Conservation (phyloP, 2,113 vertebrate genomes). For the Dicerorhinus sumatrensis region DNA sequence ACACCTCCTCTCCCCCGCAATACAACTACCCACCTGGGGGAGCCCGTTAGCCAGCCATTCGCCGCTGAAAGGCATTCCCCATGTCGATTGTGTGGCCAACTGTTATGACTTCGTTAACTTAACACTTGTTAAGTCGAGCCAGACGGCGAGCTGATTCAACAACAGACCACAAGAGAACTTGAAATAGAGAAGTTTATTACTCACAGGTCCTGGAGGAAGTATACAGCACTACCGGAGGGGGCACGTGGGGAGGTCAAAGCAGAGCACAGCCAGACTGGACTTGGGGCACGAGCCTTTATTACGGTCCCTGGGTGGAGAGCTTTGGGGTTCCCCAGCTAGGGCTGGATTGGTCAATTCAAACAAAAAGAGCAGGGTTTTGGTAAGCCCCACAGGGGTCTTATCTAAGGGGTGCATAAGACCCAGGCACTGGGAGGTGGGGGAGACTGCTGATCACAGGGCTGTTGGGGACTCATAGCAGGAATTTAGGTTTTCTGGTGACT, state of each 20-base stretch:
- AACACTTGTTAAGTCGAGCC: background rate
- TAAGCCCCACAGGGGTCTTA: background rate
- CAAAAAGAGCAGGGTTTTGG: background rate
- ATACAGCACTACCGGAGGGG: background rate
- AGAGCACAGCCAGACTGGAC: background rate
- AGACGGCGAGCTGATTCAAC: background rate
- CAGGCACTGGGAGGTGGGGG: background rate
- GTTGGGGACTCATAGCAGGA: background rate
- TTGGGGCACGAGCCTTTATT: background rate
- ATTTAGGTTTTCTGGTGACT: background rate
- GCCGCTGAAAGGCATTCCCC: background rate
- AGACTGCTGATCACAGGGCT: no score
- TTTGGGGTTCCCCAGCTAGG: background rate
- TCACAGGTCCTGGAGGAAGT: background rate
- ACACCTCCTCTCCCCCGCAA: background rate
- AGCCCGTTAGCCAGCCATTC: background rate
- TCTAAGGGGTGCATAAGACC: rapidly evolving
- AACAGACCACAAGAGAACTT: background rate
- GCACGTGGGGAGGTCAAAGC: background rate
- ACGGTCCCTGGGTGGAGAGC: background rate
- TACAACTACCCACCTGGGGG: no score
- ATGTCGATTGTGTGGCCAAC: background rate
- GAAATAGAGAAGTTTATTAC: background rate
- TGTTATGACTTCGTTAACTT: background rate
- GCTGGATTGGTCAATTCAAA: background rate